Conservation (phyloP, 1,140 invertebrate genomes). For the Manduca sexta region DNA sequence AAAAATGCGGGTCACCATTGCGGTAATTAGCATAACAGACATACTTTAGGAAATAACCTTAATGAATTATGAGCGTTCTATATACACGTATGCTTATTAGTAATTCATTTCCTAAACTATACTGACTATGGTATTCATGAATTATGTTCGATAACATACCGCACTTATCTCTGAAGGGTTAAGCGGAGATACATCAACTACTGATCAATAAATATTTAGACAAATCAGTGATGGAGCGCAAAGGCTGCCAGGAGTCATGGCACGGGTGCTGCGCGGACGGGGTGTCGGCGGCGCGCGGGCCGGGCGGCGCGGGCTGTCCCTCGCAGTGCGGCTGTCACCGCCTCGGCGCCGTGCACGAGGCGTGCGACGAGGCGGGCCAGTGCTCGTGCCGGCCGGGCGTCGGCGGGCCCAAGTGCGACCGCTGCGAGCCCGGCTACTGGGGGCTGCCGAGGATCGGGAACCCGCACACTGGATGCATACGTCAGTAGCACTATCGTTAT, state of each 20-base stretch:
- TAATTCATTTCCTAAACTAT: too few relatives aligned
- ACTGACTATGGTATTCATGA: too few relatives aligned
- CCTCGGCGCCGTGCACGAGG: conserved; percentile 80
- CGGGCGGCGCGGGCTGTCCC: conserved; percentile 83
- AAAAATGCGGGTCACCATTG: too few relatives aligned
- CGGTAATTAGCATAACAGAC: too few relatives aligned
- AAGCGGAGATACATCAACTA: too few relatives aligned
- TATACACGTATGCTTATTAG: too few relatives aligned
- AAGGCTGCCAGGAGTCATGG: conserved; percentile 81
- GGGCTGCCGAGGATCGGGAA: conserved; percentile 85
- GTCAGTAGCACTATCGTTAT: conserved; percentile 71
- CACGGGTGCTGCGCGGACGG: conserved; percentile 93
- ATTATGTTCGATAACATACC: too few relatives aligned
- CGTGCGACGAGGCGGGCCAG: conserved; percentile 86
- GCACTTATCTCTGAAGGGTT: too few relatives aligned
- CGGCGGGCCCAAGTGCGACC: conserved; percentile 85
- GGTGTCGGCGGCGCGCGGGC: conserved; percentile 85
- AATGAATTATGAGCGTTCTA: too few relatives aligned
- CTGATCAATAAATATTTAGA: too few relatives aligned
- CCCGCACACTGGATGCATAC: conserved; percentile 85
- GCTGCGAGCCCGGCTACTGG: conserved; percentile 86
- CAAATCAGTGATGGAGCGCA: conserved; percentile 66
- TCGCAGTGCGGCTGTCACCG: conserved; percentile 82
- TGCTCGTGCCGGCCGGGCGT: conserved; percentile 92
- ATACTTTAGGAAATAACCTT: too few relatives aligned